Evolutionary conservation across 2,797 vertebrate genomes (phyloP).

Genomic region (Pipistrellus kuhlii): DNA sequence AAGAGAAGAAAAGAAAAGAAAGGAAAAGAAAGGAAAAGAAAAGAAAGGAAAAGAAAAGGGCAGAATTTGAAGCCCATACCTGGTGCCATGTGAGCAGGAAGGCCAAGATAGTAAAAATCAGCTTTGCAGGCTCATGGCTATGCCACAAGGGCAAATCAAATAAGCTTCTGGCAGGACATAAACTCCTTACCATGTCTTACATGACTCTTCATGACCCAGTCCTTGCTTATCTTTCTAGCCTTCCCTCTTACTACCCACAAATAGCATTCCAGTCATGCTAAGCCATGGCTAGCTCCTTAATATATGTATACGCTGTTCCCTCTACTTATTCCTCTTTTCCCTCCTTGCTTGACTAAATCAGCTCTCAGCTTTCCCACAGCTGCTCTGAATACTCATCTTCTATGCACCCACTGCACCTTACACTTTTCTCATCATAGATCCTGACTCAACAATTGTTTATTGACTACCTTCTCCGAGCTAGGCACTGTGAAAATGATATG

Average conservation of each 20-base stretch:
- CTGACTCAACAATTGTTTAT: neutral
- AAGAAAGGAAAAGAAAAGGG: neutral
- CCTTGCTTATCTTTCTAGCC: neutral
- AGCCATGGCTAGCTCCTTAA: neutral
- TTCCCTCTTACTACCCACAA: neutral
- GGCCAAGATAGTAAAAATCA: neutral
- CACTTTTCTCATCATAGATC: neutral
- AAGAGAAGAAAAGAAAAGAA: neutral
- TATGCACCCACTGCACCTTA: neutral
- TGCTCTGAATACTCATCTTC: neutral
- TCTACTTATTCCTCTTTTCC: neutral
- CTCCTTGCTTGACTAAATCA: neutral
- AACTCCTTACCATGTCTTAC: neutral
- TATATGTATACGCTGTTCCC: neutral
- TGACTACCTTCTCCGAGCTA: neutral
- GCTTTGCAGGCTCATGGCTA: neutral
- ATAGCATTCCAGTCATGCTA: rapidly evolving
- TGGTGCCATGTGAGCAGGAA: neutral
- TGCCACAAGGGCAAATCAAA: neutral
- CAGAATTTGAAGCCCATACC: neutral
- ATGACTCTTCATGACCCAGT: neutral
- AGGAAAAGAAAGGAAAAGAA: neutral
- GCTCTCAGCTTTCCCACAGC: neutral
- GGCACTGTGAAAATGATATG: neutral
- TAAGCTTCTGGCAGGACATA: neutral